A percentile compares a stretch with the other conserved stretches of the same genome.
Conservation (phyloP, 1,140 invertebrate genomes). For the Achatina immaculata region DNA sequence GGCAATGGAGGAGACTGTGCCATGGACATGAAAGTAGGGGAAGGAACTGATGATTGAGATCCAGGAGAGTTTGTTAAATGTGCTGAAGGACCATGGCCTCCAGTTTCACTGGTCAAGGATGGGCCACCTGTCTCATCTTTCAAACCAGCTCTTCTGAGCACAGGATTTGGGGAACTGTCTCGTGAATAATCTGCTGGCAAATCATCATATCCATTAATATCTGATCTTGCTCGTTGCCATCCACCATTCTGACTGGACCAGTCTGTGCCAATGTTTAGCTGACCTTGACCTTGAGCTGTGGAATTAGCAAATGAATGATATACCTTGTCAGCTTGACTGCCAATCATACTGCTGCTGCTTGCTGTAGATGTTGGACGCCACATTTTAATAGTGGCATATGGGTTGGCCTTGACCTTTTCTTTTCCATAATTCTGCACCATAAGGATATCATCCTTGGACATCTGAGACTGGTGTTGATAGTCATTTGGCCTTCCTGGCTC, state of each 20-base stretch:
- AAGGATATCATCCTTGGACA: slow-evolving; percentile 43
- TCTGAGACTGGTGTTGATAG: not conserved
- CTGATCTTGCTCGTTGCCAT: not conserved
- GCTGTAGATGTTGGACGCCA: slow-evolving; percentile 47
- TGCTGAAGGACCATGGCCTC: not conserved
- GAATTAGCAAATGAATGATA: slow-evolving; percentile 47
- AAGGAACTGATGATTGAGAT: not conserved
- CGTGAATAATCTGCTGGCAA: slow-evolving; percentile 18
- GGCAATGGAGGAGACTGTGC: not conserved
- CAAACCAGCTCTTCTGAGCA: slow-evolving; percentile 13
- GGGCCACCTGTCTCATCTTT: not conserved
- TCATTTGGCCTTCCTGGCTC: not conserved
- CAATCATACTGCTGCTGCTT: not conserved
- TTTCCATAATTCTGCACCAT: slow-evolving; percentile 33
- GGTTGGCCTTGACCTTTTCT: slow-evolving; percentile 48
- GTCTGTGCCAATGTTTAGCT: not conserved
- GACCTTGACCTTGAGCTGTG: slow-evolving; percentile 15
- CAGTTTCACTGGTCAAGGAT: not conserved
- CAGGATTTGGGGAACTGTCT: not conserved
- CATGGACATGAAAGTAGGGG: not conserved
- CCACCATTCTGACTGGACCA: not conserved
- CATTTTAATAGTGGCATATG: slow-evolving; percentile 51
- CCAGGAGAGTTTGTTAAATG: not conserved
- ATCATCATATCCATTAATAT: slow-evolving; percentile 10
- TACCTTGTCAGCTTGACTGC: slow-evolving; percentile 36